Evolutionary conservation across 2,797 vertebrate genomes (phyloP).

Genomic region (Coranthus polyacanthus): DNA sequence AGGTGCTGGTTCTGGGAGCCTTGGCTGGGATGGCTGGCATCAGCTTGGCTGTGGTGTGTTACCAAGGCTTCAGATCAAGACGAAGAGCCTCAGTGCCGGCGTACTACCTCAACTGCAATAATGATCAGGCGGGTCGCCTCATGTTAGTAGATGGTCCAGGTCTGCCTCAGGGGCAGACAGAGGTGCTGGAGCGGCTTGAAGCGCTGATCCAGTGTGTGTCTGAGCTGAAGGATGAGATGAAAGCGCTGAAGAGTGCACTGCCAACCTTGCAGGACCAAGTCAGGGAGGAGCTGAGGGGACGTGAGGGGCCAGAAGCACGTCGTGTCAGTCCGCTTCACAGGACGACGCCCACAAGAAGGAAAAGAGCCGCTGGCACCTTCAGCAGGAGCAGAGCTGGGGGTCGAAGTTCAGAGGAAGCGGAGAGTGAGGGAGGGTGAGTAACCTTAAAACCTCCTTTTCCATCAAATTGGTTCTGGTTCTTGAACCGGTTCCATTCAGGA

Average conservation of each 20-base stretch:
- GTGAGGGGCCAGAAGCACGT: constrained; percentile 47
- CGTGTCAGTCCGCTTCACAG: constrained; percentile 85
- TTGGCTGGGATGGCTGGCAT: constrained; percentile 92
- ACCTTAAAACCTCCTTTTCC: neutral
- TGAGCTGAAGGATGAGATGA: constrained; percentile 93
- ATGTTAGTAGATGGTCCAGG: constrained; percentile 63
- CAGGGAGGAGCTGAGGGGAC: constrained; percentile 85
- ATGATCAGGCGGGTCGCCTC: constrained; percentile 42
- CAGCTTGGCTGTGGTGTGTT: constrained; percentile 87
- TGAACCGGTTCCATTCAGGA: no score
- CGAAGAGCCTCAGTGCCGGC: constrained; percentile 47
- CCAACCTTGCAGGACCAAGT: constrained; percentile 90
- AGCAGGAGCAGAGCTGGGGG: constrained; percentile 50
- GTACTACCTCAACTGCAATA: constrained; percentile 32
- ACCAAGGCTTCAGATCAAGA: constrained; percentile 68
- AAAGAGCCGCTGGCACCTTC: constrained; percentile 72
- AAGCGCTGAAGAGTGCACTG: constrained; percentile 88
- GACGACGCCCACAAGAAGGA: constrained; percentile 83
- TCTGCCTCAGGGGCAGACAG: constrained; percentile 85
- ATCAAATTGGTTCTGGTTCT: no score
- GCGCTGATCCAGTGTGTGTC: constrained; percentile 90
- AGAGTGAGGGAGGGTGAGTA: constrained; percentile 88
- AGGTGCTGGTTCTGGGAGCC: constrained; percentile 88
- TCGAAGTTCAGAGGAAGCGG: constrained; percentile 86
- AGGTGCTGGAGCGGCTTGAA: constrained; percentile 91